Conservation (phyloP, 2,888 invertebrate species). For the Lampropteryx suffumata region DNA sequence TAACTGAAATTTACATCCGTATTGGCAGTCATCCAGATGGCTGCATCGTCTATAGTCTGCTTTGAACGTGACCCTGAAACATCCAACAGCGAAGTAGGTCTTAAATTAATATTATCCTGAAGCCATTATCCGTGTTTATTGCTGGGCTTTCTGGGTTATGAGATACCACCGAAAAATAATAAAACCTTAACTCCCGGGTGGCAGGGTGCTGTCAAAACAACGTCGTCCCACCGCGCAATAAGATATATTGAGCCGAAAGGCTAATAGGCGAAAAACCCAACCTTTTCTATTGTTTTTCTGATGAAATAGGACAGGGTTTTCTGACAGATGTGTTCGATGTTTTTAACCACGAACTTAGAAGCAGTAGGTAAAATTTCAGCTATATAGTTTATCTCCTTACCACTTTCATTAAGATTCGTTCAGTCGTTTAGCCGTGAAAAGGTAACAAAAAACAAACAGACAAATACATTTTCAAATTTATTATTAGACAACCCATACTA, state of each 20-base stretch:
- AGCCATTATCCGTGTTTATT: constrained; percentile 5
- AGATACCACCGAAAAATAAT: constrained; percentile 14
- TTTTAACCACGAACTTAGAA: no score
- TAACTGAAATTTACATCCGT: no score
- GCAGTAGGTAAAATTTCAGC: no score
- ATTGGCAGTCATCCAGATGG: no score
- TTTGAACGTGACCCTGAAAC: background rate
- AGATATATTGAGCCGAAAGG: constrained; percentile 24
- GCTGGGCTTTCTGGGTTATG: constrained; percentile 2
- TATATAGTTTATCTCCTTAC: no score
- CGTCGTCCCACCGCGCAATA: constrained; percentile 15
- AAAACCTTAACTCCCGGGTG: constrained; percentile 12
- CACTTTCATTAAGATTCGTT: no score
- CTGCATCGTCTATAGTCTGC: no score
- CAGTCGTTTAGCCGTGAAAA: no score
- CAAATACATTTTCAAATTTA: no score
- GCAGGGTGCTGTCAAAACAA: constrained; percentile 19
- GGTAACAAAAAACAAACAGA: no score
- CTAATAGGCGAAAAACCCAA: constrained; percentile 18
- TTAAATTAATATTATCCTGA: constrained; percentile 5
- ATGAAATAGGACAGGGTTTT: constrained; percentile 6
- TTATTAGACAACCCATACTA: no score
- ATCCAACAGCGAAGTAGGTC: background rate
- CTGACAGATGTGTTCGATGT: background rate
- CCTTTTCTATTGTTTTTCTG: constrained; percentile 17